Evolutionary conservation across 2,113 vertebrate species (phyloP), one percentile per base, ranked within the genome.

Genomic region (Cyprinus carpio): DNA sequence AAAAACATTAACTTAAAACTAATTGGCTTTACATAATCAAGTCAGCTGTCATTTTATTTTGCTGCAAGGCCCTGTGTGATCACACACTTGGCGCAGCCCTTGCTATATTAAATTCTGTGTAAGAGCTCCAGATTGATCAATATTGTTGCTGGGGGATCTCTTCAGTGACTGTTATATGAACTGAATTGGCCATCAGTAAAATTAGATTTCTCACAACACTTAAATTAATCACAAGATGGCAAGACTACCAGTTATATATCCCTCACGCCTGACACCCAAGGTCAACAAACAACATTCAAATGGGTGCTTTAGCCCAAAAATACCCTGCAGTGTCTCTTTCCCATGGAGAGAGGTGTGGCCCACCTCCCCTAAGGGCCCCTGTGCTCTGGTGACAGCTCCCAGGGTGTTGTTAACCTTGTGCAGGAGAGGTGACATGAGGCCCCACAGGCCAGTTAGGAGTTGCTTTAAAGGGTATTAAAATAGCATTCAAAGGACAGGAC

Each of bases 401-500:
- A 56, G 84, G 77, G 87, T 85, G 76, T 86, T 75, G 84, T 82
- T 90, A 87, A 85, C 87, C 86, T 88, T 88, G 81, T 80, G 56
- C 71, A 87, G 87, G 80, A 76, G 34, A 78, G 81, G 60, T 64
- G 58, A 81, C 83, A 84, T 31, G 20, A 85, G 27, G 62, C n/a
- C 74, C 82, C 56, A 75, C 16, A 9, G 76, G 60, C 65, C 79
- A 72, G 40, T 82, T 84, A 81, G 56, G 76, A 81, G 79, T 72
- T 75, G 64, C 43, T 82, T 87, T 76, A 82, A 82, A 85, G 83
- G n/a, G 84, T 85, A 87, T 78, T 67, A 86, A 91, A 90, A 92
- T 90, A 43, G 86, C 84, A 87, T 89, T 88, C 89, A 88, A 91
- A 87, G 88, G 82, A 77, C 71, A 87, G 85, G 77, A 31, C 46